These are phyloP conservation scores for Megamerina dolium DNA, from an alignment of 2,888 invertebrate species.

Conservation along the genomic window DNA sequence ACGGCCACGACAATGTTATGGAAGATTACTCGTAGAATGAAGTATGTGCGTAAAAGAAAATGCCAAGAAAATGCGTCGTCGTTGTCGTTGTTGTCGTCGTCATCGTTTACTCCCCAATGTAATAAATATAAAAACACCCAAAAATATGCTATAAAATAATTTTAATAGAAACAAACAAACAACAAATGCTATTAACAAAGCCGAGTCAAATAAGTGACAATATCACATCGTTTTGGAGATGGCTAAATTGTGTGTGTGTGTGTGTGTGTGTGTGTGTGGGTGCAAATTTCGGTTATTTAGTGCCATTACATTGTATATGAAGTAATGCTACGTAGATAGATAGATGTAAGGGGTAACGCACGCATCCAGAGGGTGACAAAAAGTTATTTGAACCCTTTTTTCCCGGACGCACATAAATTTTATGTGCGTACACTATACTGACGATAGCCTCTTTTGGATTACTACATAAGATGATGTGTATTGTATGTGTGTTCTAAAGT, in stretches of 20 bases:
- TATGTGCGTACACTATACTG: too few species aligned
- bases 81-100: too few species aligned
- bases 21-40: too few species aligned
- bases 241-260: background rate
- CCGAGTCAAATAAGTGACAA: background rate
- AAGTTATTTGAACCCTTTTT: conserved; percentile 14
- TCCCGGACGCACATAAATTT: conserved; percentile 12
- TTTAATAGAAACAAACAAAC: conserved; percentile 15
- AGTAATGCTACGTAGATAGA: background rate
- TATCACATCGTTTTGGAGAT: background rate
- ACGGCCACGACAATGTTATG: background rate
- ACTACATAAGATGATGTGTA: too few species aligned
- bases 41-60: too few species aligned
- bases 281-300: background rate
- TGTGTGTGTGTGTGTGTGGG: background rate
- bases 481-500: too few species aligned
- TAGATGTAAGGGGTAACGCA: background rate
- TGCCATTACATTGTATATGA: background rate
- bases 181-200: conserved; percentile 8
- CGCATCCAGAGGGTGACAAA: background rate
- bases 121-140: conserved; percentile 47
- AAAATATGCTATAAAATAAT: conserved; percentile 43
- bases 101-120: conserved; percentile 35
- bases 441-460: too few species aligned
- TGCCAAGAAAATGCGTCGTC: conserved; percentile 4